Evolutionary conservation across 2,113 vertebrate species (phyloP).

Genomic region (Apistogramma diplotaenia): DNA sequence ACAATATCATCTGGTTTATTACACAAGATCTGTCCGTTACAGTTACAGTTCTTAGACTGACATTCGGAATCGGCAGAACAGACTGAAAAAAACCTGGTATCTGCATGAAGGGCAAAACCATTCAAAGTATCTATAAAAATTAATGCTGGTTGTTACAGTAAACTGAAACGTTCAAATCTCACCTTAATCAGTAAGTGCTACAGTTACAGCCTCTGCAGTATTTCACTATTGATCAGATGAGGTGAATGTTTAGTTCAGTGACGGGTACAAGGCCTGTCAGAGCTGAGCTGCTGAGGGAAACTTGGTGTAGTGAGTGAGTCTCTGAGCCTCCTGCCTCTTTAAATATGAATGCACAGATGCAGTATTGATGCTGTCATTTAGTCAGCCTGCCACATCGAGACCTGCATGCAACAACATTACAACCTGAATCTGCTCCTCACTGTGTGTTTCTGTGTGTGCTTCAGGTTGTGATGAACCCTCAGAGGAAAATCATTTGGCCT

Average conservation of each 20-base stretch:
- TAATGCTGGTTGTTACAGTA: neutral
- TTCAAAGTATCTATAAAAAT: neutral
- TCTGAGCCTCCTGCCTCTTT: neutral
- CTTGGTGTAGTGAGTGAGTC: neutral
- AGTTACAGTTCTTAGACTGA: too few species aligned
- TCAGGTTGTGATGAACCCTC: slow-evolving; percentile 93
- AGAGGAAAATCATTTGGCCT: slow-evolving; percentile 97
- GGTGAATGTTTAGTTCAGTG: neutral
- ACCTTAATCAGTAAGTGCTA: neutral
- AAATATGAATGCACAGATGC: slow-evolving; percentile 33
- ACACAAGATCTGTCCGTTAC: too few species aligned
- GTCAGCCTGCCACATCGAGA: slow-evolving; percentile 8
- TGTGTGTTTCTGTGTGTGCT: slow-evolving; percentile 21
- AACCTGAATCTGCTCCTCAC: neutral
- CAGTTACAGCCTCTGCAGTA: neutral
- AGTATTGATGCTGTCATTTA: slow-evolving; percentile 40
- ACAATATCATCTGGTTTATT: too few species aligned
- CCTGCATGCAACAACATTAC: neutral
- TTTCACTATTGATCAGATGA: neutral
- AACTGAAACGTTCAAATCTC: neutral
- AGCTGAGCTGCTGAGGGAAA: neutral
- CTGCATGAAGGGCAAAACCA: neutral
- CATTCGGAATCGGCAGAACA: too few species aligned
- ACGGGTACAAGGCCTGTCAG: neutral
- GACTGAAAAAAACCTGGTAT: neutral